Evolutionary conservation across 2,888 invertebrate species (phyloP), one percentile per base, ranked within the genome.

Genomic region (Actias luna): DNA sequence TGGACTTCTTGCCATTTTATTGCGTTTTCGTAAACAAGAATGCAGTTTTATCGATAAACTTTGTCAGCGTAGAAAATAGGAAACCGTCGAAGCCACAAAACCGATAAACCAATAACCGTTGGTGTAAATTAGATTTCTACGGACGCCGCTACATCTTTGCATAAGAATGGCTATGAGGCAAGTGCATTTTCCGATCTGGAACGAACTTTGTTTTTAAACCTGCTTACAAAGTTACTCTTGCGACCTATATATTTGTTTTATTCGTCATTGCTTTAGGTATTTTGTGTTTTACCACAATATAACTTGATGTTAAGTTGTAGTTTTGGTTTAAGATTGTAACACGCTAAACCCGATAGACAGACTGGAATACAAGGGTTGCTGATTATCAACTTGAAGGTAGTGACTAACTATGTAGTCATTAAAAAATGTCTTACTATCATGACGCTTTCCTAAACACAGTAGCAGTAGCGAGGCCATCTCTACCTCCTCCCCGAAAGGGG

Each of bases 121-220:
- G 55, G 55, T 18, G 55, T 29, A 55, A 55, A 55, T 55, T n/a
- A 55, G 16, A 55, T 55, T 55, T 55, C 27, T 55, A 55, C 5
- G 2, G 55, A 29, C 29, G 27, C 29, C 29, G 29, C n/a, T n/a
- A n/a, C 55, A 55, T n/a, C 55, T 29, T 55, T 55, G 55, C 55
- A 55, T 55, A 55, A 55, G 55, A 55, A 55, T 29, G 16, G 55
- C 55, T 5, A 29, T 10, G 5, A 55, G 16, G 55, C 27, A 55
- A 55, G n/a, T 29, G 27, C 55, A 55, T 50, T 50, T 50, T 50
- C 46, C 29, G n/a, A 16, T 27, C 55, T 29, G 16, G 29, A n/a
- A 55, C 29, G 10, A 55, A 55, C 46, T 46, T 46, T 22, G 22
- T 46, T 46, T n/a, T n/a, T 25, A 22, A 46, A 46, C 55, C 29